Base-by-base conservation (phyloP, 2,113 vertebrate species). In the Synodontis membranacea region DNA sequence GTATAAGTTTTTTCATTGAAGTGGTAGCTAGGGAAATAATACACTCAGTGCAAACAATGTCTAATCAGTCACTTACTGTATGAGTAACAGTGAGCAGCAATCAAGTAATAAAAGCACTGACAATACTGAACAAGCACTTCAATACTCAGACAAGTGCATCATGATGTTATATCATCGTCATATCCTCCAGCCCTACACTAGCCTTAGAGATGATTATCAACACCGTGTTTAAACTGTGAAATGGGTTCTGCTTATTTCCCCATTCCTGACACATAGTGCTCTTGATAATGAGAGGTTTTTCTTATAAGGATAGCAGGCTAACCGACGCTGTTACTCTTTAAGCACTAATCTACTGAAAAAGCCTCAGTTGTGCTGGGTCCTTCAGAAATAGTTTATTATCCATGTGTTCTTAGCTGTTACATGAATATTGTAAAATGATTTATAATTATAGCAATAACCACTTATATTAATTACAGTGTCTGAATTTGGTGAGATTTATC, bases 211-310 rank as follows among this genome's bases (percentile, higher is more conserved):
- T 70, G 21, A 48, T 70, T 80, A 62, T n/a, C 70, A 72, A 68
- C 84, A 80, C 76, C 68, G 84, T 85, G 84, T 66, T 50, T 68
- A 68, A 37, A 37, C 56, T 37, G n/a, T n/a, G n/a, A n/a, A n/a
- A n/a, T n/a, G 31, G 10, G n/a, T 37, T 78, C n/a, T 78, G 56
- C n/a, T 0, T 2, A 54, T 58, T 44, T 58, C 5, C 21, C 54
- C 7, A 34, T 78, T 21, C 4, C 70, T 80, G 48, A 62, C 5
- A 15, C 58, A 15, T 28, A 46, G 11, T 34, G 31, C 64, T 37
- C 6, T 10, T 85, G 12, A 3, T 23, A 19, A 39, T 52, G 44
- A 42, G 11, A 12, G 44, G 1, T 31, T 44, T 70, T 50, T 39
- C n/a, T 56, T 54, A 68, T 81, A 19, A 70, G 50, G 34, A 68